These are phyloP conservation scores for Lagopus muta DNA, from an alignment of 2,113 vertebrate genomes.

Conservation along the genomic window DNA sequence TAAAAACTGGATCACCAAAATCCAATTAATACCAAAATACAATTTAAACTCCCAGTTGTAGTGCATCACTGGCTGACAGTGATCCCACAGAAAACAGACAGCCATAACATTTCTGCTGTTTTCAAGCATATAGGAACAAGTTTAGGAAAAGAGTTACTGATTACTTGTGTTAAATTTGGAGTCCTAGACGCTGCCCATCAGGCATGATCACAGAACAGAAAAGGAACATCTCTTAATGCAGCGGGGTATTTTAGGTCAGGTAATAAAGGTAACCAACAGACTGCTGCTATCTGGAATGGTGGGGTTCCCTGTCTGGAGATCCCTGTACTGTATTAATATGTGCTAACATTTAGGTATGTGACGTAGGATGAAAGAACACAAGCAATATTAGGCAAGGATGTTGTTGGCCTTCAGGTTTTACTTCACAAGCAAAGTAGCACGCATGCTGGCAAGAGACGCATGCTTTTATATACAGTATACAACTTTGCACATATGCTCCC, in stretches of 20 bases:
- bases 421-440: constrained; percentile 75
- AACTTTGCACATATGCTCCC: constrained; percentile 58
- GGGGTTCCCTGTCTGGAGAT: constrained; percentile 6
- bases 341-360: neutral
- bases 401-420: neutral
- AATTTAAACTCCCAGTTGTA: constrained; percentile 35
- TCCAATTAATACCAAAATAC: neutral
- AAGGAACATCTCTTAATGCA: constrained; percentile 6
- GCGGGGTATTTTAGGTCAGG: neutral
- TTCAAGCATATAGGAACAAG: neutral
- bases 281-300: neutral
- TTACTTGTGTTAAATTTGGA: neutral
- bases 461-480: constrained; percentile 69
- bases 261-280: neutral
- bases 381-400: constrained; percentile 62
- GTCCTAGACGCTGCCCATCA: constrained; percentile 10
- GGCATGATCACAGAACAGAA: neutral
- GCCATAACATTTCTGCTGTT: neutral
- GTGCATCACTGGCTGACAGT: constrained; percentile 15
- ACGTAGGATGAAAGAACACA: constrained; percentile 56
- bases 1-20: neutral
- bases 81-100: constrained; percentile 8
- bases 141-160: neutral
- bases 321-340: constrained; percentile 31
- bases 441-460: constrained; percentile 85